phyloP scores from a whole-genome alignment of 2,113 vertebrate species.

The Planiliza haematocheilus region DNA sequence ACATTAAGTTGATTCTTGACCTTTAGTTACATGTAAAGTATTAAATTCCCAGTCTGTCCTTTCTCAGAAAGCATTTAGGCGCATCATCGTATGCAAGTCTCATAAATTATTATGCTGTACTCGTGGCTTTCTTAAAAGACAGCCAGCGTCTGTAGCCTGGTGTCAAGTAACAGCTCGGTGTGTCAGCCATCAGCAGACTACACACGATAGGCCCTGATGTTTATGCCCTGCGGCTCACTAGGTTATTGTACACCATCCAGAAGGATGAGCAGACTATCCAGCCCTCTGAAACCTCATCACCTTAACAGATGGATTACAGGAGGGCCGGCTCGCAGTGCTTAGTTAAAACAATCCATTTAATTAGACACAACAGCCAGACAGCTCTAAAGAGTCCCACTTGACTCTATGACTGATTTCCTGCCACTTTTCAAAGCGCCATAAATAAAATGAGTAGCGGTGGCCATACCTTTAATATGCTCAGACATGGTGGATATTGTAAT shows the following conservation, averaged over 20 bases:
- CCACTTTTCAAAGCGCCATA: constrained; percentile 10
- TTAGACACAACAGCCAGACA: constrained; percentile 49
- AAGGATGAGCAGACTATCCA: constrained; percentile 40
- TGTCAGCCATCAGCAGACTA: constrained; percentile 36
- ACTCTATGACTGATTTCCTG: constrained; percentile 39
- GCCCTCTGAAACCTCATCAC: constrained; percentile 36
- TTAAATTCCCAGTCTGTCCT: neutral
- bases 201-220: constrained; percentile 51
- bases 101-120: constrained; percentile 17
- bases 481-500: constrained; percentile 46
- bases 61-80: too few relatives aligned
- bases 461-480: constrained; percentile 39
- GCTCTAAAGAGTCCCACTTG: constrained; percentile 35
- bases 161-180: constrained; percentile 52
- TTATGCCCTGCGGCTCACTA: constrained; percentile 37
- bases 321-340: constrained; percentile 23
- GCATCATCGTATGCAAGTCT: neutral
- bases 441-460: constrained; percentile 33
- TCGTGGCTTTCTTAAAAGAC: constrained; percentile 26
- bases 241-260: constrained; percentile 61
- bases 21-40: neutral
- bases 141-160: constrained; percentile 31
- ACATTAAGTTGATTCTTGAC: neutral
- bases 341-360: constrained; percentile 71
- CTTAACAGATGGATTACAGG: constrained; percentile 68